Conservation (phyloP, 2,113 vertebrate species). For the Aix galericulata region DNA sequence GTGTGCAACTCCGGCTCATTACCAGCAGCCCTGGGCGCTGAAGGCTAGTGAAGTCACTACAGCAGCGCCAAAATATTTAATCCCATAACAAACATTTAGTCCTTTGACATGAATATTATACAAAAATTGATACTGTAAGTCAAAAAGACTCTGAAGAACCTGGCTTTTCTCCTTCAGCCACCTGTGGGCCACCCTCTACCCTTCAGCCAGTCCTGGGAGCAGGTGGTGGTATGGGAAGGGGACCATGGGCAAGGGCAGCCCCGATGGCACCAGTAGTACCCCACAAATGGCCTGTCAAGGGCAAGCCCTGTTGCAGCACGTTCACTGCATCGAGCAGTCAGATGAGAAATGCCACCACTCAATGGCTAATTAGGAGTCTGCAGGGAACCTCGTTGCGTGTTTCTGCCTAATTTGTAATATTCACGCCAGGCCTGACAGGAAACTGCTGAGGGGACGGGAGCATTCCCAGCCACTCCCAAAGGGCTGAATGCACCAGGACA, state of each 20-base stretch:
- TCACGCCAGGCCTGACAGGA: conserved; percentile 36
- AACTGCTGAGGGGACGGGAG: not conserved
- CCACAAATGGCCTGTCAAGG: not conserved
- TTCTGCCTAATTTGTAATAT: conserved; percentile 46
- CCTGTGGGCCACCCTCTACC: not conserved
- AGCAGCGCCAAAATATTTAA: conserved; percentile 31
- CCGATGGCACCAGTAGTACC: fast-evolving
- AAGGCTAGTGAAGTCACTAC: conserved; percentile 2
- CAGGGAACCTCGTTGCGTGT: not conserved
- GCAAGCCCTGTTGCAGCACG: not conserved
- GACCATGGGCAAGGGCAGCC: not conserved
- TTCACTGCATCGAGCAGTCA: not conserved
- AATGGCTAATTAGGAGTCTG: conserved; percentile 16
- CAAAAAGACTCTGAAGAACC: not conserved
- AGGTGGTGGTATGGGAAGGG: fast-evolving
- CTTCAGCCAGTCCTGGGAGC: not conserved
- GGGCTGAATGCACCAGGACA: conserved; percentile 21
- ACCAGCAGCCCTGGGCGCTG: conserved; percentile 20
- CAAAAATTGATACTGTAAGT: conserved; percentile 30
- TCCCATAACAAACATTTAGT: conserved; percentile 59
- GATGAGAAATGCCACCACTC: fast-evolving
- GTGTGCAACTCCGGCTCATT: conserved; percentile 49
- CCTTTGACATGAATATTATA: not conserved
- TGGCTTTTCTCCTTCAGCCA: not conserved
- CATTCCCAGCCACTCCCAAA: not conserved